A percentile compares a stretch with the other conserved stretches of the same genome.
Evolutionary conservation across 1,140 invertebrate genomes (phyloP).

Genomic region (Antheraea pernyi): DNA sequence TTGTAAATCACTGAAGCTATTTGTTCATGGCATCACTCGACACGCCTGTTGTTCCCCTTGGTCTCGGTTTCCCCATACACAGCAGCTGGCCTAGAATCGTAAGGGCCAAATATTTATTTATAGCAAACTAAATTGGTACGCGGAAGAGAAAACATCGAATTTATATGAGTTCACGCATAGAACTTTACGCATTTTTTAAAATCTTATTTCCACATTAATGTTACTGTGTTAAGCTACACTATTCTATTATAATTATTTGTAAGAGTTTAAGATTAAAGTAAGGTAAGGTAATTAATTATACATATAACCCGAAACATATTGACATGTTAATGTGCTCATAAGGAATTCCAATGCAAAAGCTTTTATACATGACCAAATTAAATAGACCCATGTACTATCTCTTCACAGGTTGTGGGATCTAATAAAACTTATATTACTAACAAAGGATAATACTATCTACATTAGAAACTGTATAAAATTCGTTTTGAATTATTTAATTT

Average conservation of each 20-base stretch:
- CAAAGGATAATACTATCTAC: background rate
- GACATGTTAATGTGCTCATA: slow-evolving; percentile 9
- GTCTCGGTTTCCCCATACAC: slow-evolving; percentile 13
- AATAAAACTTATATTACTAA: background rate
- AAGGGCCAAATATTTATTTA: slow-evolving; percentile 13
- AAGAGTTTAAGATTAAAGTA: background rate
- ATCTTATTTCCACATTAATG: no score
- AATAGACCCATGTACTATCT: no score
- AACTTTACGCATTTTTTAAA: background rate
- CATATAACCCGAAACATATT: background rate
- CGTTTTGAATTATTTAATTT: background rate
- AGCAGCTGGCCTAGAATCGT: background rate
- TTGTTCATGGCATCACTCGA: slow-evolving; percentile 2
- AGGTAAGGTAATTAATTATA: background rate
- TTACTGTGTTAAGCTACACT: background rate
- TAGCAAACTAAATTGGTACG: slow-evolving; percentile 7
- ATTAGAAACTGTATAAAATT: background rate
- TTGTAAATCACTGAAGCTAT: background rate
- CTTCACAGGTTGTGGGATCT: no score
- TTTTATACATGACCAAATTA: background rate
- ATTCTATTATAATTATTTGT: background rate
- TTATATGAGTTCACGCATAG: background rate
- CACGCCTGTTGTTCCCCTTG: background rate
- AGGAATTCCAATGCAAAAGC: background rate
- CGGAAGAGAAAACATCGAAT: slow-evolving; percentile 9